Percentiles rank a stretch among this genome's conserved stretches.
These are phyloP conservation scores for Pygocentrus nattereri DNA, from an alignment of 2,797 vertebrate genomes.

Conservation along the genomic window DNA sequence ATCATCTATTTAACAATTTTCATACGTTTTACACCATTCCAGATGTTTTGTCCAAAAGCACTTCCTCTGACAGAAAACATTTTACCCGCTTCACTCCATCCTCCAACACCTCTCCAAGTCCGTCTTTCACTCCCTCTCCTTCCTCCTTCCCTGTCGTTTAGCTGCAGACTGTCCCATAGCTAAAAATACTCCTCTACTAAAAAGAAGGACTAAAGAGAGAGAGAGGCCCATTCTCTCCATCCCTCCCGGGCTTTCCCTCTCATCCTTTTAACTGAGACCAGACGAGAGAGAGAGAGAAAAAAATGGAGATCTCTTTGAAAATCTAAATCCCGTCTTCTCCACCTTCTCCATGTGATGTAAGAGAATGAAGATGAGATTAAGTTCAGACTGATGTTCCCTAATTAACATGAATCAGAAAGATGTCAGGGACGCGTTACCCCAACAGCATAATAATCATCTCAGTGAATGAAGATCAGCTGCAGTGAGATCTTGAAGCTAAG, in stretches of 20 bases:
- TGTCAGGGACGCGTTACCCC: not conserved
- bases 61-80: not conserved
- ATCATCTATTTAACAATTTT: not conserved
- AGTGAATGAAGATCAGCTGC: not conserved
- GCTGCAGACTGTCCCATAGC: conserved; percentile 29
- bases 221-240: conserved; percentile 11
- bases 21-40: not conserved
- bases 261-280: conserved; percentile 45
- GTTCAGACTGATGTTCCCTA: not conserved
- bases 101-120: not conserved
- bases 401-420: conserved; percentile 1
- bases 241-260: conserved; percentile 21
- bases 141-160: not conserved
- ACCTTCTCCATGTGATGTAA: not conserved
- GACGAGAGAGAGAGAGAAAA: conserved; percentile 13
- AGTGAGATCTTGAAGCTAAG: not conserved
- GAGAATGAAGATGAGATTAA: not conserved
- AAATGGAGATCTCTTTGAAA: not conserved
- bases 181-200: conserved; percentile 43
- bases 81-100: not conserved
- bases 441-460: not conserved
- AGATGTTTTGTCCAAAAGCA: not conserved
- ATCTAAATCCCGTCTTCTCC: not conserved
- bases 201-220: conserved; percentile 12
- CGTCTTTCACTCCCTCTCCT: not conserved